Evolutionary conservation across 2,888 invertebrate genomes (phyloP), one percentile per base, ranked within the genome.

Genomic region (Autographa pulchrina): DNA sequence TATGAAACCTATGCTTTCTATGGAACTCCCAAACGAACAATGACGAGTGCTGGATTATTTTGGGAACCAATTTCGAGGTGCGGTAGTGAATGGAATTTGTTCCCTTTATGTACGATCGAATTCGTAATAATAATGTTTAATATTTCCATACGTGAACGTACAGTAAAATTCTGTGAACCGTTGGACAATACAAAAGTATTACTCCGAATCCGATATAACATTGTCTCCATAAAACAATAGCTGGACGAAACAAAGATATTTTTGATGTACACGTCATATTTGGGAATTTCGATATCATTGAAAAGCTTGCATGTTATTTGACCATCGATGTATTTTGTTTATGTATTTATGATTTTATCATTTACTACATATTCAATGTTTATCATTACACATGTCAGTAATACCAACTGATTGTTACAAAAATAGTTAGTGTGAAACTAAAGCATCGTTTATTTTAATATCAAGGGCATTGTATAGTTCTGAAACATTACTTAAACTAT

Each of bases 1-100:
- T 75, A 78, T 78, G 74, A 72, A 72, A 61, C 63, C 69, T 68
- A 77, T 77, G 71, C 65, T 77, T 77, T 73, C 68, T 74, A 82
- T 80, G 71, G 72, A 18, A 60, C 70, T 72, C 62, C 52, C 64
- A 64, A 71, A 72, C 20, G 72, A 82, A 83, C 83, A 83, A 82
- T 77, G 66, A 68, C 70, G 72, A 68, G 59, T 62, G 67, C 62
- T 61, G 78, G 78, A 84, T 84, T 83, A 83, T 84, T 82, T 83
- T 82, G 68, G 78, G 72, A 74, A 80, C 76, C 78, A 78, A 80
- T 84, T 77, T 80, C 67, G 69, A 65, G 54, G 71, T 71, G 43
- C 70, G 70, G 66, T 65, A 63, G n/a, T 73, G 74, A 82, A 84
- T 81, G 75, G 76, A 77, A 79, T 79, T 78, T 78, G 83, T 76